phyloP scores from a whole-genome alignment of 2,113 vertebrate genomes.

The Strix uralensis region DNA sequence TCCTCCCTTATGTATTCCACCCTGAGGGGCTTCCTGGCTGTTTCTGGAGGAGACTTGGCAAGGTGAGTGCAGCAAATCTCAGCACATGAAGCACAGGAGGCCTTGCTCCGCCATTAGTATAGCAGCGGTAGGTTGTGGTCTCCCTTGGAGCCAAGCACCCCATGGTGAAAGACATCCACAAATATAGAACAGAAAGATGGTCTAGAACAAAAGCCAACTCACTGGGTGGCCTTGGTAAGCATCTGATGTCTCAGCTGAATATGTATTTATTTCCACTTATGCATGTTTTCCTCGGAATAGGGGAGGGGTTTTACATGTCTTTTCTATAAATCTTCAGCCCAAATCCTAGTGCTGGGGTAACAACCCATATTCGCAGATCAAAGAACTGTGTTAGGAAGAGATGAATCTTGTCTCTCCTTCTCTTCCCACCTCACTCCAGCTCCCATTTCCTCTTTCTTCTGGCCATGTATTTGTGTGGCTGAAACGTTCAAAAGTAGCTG shows the following conservation, averaged over 20 bases:
- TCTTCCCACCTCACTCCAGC: neutral
- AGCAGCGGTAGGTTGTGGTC: neutral
- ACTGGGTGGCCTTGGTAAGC: conserved; percentile 32
- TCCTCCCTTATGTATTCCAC: neutral
- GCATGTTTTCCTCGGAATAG: neutral
- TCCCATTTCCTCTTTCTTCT: neutral
- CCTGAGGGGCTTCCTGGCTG: neutral
- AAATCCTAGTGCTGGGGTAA: neutral
- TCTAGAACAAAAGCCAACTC: conserved; percentile 6
- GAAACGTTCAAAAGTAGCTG: neutral
- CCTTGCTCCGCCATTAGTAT: neutral
- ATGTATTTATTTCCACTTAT: neutral
- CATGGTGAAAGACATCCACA: neutral
- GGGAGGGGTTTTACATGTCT: neutral
- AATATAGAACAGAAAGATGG: neutral
- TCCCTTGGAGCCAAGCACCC: neutral
- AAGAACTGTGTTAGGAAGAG: neutral
- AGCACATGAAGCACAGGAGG: neutral
- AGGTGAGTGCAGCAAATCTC: neutral
- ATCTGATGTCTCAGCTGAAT: neutral
- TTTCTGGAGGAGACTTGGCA: neutral
- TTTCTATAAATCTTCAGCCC: neutral
- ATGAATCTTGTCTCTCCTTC: neutral
- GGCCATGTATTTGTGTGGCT: neutral
- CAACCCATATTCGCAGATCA: neutral